phyloP scores from a whole-genome alignment of 2,113 vertebrate genomes.

The Anarrhichthys ocellatus region DNA sequence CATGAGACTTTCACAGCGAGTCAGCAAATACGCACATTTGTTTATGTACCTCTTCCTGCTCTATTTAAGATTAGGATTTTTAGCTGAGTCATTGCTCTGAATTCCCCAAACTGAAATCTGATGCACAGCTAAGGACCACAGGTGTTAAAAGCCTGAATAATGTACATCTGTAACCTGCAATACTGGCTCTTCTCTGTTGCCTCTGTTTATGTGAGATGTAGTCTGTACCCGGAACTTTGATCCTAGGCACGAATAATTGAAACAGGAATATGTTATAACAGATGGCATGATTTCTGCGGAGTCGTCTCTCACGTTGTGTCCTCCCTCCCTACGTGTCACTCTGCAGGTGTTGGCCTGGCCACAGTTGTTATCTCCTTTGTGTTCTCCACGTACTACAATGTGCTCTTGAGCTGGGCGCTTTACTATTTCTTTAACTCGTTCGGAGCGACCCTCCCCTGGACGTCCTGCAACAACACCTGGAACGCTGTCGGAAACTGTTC shows the following conservation, averaged over 20 bases:
- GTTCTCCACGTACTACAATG: slow-evolving; percentile 83
- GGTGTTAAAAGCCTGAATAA: slow-evolving; percentile 47
- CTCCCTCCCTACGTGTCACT: slow-evolving; percentile 33
- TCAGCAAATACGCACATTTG: neutral
- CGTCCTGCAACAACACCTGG: slow-evolving; percentile 83
- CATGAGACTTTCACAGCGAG: neutral
- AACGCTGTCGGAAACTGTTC: slow-evolving; percentile 78
- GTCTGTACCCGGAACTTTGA: neutral
- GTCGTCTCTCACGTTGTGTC: slow-evolving; percentile 38
- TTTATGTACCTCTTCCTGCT: no score
- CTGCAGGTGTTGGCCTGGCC: slow-evolving; percentile 82
- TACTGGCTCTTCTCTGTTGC: slow-evolving; percentile 2
- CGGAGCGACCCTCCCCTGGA: slow-evolving; percentile 76
- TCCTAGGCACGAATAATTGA: neutral
- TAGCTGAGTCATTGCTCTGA: slow-evolving; percentile 11
- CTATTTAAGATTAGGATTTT: neutral
- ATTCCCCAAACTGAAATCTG: slow-evolving; percentile 30
- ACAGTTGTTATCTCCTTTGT: slow-evolving; percentile 83
- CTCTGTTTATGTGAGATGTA: neutral
- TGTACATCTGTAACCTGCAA: slow-evolving; percentile 6
- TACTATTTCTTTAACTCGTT: slow-evolving; percentile 84
- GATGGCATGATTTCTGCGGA: neutral
- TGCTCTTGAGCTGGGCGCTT: slow-evolving; percentile 82
- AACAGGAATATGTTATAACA: neutral
- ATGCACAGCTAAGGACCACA: slow-evolving; percentile 1